These are phyloP conservation scores for Lycodopsis pacificus DNA, from an alignment of 2,797 vertebrate species.

Conservation along the genomic window DNA sequence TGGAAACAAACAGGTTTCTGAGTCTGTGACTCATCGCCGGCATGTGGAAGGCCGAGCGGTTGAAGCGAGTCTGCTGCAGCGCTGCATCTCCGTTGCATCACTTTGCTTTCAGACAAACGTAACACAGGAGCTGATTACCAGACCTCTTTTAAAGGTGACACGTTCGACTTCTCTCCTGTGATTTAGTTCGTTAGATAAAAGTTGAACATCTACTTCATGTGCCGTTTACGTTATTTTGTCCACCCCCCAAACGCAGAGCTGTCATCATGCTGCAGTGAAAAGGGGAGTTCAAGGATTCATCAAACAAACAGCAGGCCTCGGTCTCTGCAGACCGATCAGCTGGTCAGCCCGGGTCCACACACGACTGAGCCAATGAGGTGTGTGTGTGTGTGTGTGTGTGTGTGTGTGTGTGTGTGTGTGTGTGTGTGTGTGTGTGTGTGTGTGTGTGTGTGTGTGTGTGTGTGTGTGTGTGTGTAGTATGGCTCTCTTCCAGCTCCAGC, in stretches of 20 bases:
- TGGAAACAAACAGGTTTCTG: no score
- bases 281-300: slow-evolving; percentile 75
- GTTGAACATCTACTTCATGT: slow-evolving; percentile 4
- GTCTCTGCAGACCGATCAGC: slow-evolving; percentile 57
- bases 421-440: background rate
- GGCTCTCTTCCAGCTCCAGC: slow-evolving; percentile 52
- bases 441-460: no score
- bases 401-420: slow-evolving; percentile 14
- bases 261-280: slow-evolving; percentile 48
- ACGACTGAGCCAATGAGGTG: slow-evolving; percentile 60
- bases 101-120: background rate
- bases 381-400: slow-evolving; percentile 47
- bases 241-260: slow-evolving; percentile 10
- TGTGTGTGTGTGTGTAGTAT: background rate
- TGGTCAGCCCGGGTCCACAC: slow-evolving; percentile 50
- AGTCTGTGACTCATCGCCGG: no score
- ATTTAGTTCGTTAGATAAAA: slow-evolving; percentile 4
- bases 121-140: slow-evolving; percentile 7
- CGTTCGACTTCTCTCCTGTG: background rate
- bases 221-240: slow-evolving; percentile 26
- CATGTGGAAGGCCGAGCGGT: no score
- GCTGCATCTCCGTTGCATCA: background rate
- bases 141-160: slow-evolving; percentile 14
- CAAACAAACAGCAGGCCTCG: slow-evolving; percentile 58
- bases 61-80: no score